Conservation (phyloP, 2,113 vertebrate species). For the Smithornis capensis region DNA sequence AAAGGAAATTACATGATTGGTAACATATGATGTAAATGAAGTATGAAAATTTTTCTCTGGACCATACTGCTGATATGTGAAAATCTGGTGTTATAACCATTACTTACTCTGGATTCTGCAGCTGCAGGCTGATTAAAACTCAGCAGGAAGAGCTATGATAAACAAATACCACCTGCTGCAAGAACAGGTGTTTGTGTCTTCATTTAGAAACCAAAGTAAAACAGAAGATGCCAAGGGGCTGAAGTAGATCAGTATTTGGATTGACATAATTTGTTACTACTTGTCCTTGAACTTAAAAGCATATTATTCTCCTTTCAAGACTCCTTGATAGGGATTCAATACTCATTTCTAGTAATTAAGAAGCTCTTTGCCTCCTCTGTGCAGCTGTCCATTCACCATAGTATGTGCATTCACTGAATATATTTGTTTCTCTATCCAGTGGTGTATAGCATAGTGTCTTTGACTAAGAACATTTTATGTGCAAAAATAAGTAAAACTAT, state of each 20-base stretch:
- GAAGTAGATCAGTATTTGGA: conserved; percentile 44
- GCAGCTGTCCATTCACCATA: background rate
- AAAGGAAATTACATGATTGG: conserved; percentile 42
- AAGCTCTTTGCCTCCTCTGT: conserved; percentile 23
- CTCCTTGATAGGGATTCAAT: conserved; percentile 5
- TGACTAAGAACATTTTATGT: background rate
- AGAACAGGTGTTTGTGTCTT: conserved; percentile 76
- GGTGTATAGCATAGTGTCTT: background rate
- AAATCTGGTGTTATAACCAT: conserved; percentile 59
- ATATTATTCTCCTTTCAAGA: conserved; percentile 34
- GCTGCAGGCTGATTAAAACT: conserved; percentile 76
- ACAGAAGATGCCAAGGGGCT: conserved; percentile 59
- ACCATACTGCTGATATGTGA: conserved; percentile 39
- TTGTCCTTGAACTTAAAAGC: conserved; percentile 67
- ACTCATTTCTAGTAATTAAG: conserved; percentile 29
- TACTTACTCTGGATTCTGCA: conserved; percentile 65
- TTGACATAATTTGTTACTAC: conserved; percentile 58
- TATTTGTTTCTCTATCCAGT: background rate
- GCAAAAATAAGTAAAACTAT: background rate
- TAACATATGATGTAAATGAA: conserved; percentile 69
- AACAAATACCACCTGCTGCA: conserved; percentile 79
- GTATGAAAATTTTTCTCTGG: conserved; percentile 13
- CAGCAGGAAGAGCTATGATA: conserved; percentile 74
- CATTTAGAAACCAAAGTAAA: conserved; percentile 74
- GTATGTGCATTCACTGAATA: background rate